Evolutionary conservation across 2,797 vertebrate species (phyloP).

Genomic region (Chaenodraco wilsoni): DNA sequence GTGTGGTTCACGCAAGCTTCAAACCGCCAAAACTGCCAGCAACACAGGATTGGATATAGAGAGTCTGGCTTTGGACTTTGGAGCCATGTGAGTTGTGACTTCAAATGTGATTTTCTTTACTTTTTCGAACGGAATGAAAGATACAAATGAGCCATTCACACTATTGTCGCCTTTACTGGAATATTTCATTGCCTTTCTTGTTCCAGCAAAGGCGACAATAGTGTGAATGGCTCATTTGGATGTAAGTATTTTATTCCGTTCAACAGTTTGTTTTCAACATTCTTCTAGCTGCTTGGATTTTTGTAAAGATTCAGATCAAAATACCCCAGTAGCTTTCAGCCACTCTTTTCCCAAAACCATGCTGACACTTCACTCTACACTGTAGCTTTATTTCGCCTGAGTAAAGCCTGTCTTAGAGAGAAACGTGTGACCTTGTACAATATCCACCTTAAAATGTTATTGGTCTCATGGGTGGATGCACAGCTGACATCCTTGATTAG

Average conservation of each 20-base stretch:
- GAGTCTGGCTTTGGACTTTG: slow-evolving; percentile 71
- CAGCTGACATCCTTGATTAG: slow-evolving; percentile 78
- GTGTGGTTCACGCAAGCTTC: slow-evolving; percentile 72
- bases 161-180: too few species aligned
- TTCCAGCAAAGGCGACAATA: slow-evolving; percentile 19
- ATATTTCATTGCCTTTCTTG: too few species aligned
- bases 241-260: slow-evolving; percentile 69
- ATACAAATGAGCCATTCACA: neutral
- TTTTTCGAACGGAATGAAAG: slow-evolving; percentile 11
- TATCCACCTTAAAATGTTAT: slow-evolving; percentile 70
- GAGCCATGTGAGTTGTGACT: slow-evolving; percentile 50
- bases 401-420: slow-evolving; percentile 25
- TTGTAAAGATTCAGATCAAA: neutral
- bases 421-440: slow-evolving; percentile 50
- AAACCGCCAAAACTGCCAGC: slow-evolving; percentile 80
- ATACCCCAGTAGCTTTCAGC: slow-evolving; percentile 1
- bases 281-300: neutral
- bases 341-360: slow-evolving; percentile 15
- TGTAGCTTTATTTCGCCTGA: neutral
- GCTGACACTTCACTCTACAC: neutral
- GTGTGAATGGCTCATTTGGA: slow-evolving; percentile 50
- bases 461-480: slow-evolving; percentile 74
- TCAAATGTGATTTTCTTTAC: slow-evolving; percentile 13
- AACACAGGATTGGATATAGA: slow-evolving; percentile 55
- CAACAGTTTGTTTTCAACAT: slow-evolving; percentile 10